phyloP scores from a whole-genome alignment of 1,140 invertebrate genomes.

The Pseudomyrmex pallidus region DNA sequence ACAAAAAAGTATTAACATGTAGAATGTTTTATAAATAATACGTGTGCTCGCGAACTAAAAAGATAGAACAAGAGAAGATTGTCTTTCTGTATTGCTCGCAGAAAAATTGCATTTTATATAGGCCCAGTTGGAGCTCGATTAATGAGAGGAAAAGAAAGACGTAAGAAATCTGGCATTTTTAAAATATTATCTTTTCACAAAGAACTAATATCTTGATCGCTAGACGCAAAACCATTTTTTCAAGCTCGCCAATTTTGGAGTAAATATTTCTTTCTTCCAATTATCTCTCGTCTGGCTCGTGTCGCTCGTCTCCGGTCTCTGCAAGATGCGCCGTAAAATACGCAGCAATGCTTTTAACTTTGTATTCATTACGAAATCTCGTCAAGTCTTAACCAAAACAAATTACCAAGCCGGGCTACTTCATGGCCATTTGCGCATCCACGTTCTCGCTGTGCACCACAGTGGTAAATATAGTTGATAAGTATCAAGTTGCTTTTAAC shows the following conservation, averaged over 20 bases:
- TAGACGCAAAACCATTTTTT: conserved; percentile 13
- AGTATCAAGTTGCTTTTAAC: neutral
- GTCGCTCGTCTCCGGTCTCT: conserved; percentile 19
- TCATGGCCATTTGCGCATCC: conserved; percentile 43
- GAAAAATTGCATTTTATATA: conserved; percentile 23
- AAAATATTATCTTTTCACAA: conserved; percentile 60
- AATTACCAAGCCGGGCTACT: conserved; percentile 67
- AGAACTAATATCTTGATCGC: neutral
- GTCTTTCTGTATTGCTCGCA: neutral
- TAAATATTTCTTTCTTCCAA: conserved; percentile 78
- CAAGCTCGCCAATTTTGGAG: conserved; percentile 72
- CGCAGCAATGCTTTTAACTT: conserved; percentile 58
- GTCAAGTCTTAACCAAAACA: conserved; percentile 77
- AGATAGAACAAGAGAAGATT: neutral
- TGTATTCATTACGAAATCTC: conserved; percentile 77
- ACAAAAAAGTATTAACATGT: neutral
- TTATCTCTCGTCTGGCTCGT: conserved; percentile 44
- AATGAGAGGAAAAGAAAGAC: conserved; percentile 43
- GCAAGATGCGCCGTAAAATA: conserved; percentile 44
- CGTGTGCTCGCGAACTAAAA: neutral
- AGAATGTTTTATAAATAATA: neutral
- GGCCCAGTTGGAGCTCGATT: conserved; percentile 10
- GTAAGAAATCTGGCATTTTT: conserved; percentile 62
- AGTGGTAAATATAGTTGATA: conserved; percentile 9
- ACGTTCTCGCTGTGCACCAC: conserved; percentile 15